Conservation (phyloP, 2,888 invertebrate genomes). For the Timema cristinae region DNA sequence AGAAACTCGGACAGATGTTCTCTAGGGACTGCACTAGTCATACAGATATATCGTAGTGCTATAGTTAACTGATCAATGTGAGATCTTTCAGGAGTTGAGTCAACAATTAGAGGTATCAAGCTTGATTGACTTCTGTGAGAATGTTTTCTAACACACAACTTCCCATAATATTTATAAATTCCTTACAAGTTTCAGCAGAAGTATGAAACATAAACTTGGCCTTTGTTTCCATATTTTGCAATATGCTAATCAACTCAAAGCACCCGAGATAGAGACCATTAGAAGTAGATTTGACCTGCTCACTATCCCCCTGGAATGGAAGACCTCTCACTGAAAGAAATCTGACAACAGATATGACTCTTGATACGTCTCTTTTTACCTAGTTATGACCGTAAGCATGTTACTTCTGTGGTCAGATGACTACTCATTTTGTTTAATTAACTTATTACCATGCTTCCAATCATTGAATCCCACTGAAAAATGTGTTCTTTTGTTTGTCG, state of each 20-base stretch:
- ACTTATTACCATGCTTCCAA: background rate
- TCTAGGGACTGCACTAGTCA: too few relatives aligned
- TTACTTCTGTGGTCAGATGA: background rate
- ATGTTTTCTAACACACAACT: background rate
- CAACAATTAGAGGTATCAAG: background rate
- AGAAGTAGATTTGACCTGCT: background rate
- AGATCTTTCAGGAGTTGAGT: background rate
- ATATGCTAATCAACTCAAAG: background rate
- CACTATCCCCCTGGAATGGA: background rate
- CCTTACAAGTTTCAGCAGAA: background rate
- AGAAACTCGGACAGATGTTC: background rate
- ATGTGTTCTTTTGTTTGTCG: background rate
- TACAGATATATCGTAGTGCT: background rate
- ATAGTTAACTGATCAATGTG: background rate
- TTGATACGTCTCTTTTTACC: background rate
- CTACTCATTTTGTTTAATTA: background rate
- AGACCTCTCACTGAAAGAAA: background rate
- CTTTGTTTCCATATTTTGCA: background rate
- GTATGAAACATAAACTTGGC: background rate
- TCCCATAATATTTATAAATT: background rate
- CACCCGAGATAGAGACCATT: conserved; percentile 2
- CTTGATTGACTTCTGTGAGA: background rate
- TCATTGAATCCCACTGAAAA: background rate
- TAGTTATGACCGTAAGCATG: background rate
- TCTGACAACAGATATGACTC: conserved; percentile 2